Base-by-base conservation (phyloP, 2,113 vertebrate species). In the Brachypodius melanocephalos region DNA sequence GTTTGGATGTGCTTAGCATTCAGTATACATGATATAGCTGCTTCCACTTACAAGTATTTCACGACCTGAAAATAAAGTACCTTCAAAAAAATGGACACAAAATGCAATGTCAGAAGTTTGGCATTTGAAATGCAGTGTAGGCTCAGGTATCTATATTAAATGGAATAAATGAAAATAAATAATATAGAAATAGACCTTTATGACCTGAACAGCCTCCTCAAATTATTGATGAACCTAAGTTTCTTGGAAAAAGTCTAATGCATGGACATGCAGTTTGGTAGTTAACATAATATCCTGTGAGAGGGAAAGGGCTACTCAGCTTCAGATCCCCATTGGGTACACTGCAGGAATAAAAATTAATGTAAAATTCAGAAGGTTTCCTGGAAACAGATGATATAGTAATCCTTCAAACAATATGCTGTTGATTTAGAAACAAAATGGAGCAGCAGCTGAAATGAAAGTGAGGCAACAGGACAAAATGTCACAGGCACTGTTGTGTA, bases 331-430 rank as follows among this genome's bases (percentile, higher is more conserved):
- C 7, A 2, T 57, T 62, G 17, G 1, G 18, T 54, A 52, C 63
- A 25, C n/a, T 69, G 32, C 74, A 83, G 46, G 71, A 88, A 43
- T 74, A 62, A 81, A 88, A 89, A 74, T 32, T 93, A 88, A 95
- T 91, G 90, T 76, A 72, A 82, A 93, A 88, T 85, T 96, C 94
- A 93, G 94, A 83, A 88, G 82, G 52, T 68, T 95, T 93, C 95
- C 92, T 91, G 95, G 94, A 96, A 96, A 93, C 94, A 94, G 89
- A 61, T 85, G 85, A 90, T 89, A 89, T 63, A 81, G 13, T 81
- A 86, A 95, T 85, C 67, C 78, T 91, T 87, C 71, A 95, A 93
- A 94, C 82, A 94, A 85, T 91, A 58, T 88, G 62, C 59, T 91
- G 84, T 49, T 91, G 73, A 83, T 91, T 91, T 69, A 76, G 85